phyloP scores from a whole-genome alignment of 1,140 invertebrate species.

The Drusus annulatus region DNA sequence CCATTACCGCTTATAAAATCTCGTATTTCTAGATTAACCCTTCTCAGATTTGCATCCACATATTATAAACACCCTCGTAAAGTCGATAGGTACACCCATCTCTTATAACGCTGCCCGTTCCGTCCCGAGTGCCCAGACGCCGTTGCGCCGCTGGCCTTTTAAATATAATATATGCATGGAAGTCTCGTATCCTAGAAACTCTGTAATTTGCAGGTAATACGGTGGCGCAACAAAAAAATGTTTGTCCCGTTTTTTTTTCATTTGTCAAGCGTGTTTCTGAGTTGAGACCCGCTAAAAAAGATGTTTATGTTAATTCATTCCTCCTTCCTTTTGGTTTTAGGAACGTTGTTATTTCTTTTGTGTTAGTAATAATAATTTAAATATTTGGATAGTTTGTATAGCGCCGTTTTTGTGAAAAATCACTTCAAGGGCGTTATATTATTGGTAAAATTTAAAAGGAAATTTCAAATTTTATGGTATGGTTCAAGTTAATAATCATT shows the following conservation, averaged over 20 bases:
- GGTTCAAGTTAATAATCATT: too few relatives aligned
- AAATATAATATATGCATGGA: conserved; percentile 44
- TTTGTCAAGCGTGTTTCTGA: conserved; percentile 21
- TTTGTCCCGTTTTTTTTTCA: not conserved
- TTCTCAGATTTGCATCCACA: too few relatives aligned
- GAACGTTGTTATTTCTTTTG: not conserved
- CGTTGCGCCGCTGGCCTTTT: conserved; percentile 24
- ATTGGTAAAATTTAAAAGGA: too few relatives aligned
- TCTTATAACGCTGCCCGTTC: not conserved
- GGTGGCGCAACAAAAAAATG: conserved; percentile 4
- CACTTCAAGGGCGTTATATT: too few relatives aligned
- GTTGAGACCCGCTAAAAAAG: not conserved
- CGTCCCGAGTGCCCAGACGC: not conserved
- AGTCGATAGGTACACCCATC: not conserved
- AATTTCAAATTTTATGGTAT: too few relatives aligned
- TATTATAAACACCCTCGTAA: not conserved
- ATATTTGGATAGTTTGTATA: too few relatives aligned
- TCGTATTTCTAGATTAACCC: too few relatives aligned
- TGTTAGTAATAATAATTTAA: too few relatives aligned
- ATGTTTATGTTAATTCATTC: conserved; percentile 12
- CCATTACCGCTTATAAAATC: too few relatives aligned
- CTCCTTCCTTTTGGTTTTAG: not conserved
- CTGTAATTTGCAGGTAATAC: conserved; percentile 42
- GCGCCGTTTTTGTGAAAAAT: too few relatives aligned
- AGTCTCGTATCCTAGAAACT: conserved; percentile 1